Base-by-base conservation (phyloP, 2,797 vertebrate genomes). In the Eulemur rubriventer region DNA sequence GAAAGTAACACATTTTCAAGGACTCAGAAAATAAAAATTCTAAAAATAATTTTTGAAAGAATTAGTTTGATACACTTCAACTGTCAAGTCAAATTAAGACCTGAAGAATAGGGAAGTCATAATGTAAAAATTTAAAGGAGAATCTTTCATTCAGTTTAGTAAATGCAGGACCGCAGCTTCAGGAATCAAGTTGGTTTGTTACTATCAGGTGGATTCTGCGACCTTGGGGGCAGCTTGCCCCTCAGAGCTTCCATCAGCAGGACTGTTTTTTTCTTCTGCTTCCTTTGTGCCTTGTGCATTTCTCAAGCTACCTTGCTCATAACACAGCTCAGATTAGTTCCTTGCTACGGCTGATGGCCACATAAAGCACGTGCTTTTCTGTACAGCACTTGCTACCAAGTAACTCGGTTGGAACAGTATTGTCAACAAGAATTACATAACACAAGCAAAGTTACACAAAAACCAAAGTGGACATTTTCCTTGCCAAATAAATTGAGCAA, bases 401-500 rank as follows among this genome's bases (percentile, higher is more conserved):
- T 59, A 86, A 80, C 30, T 48, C 30, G 33, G 48, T 41, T 38
- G 52, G 59, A 61, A 89, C 17, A 33, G 22, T 50, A 3, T 88
- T 91, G 84, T 88, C 91, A 97, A 95, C 41, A 95, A 75, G 33
- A 80, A 69, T 97, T 95, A 67, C 61, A 9, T 26, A 97, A 96
- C 48, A 80, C 75, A 85, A 94, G 48, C 17, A 41, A 73, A 67
- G 81, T 96, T 96, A 75, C 94, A 88, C 46, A 90, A 95, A 94
- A 96, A 38, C 24, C 83, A 86, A n/a, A 95, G 70, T 76, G 75
- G 69, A 33, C 82, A 94, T 94, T 83, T 84, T 72, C 55, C 78
- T 95, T 93, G 87, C 92, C 92, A 96, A 97, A 96, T 89, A 59
- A 50, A 88, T 94, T 97, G 80, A 95, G 97, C 76, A 96, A 98